Base-by-base conservation (phyloP, 2,797 vertebrate genomes). In the Heliangelus exortis region DNA sequence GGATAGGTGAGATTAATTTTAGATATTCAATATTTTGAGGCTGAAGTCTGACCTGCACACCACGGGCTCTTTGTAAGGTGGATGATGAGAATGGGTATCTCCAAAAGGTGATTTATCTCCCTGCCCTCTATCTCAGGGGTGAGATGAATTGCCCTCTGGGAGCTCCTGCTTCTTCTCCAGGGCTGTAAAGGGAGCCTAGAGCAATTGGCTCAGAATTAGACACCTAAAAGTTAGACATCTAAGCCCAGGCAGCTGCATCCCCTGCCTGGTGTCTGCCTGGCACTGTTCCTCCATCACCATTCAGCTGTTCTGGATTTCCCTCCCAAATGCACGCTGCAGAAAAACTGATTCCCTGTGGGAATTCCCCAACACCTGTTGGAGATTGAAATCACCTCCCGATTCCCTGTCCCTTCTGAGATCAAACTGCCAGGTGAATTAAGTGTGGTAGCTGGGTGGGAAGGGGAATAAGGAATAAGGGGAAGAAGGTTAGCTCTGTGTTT, bases 71-170 rank as follows among this genome's bases (percentile, higher is more conserved):
- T 68, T 51, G 76, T 75, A n/a, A 43, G 88, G 86, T 36, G 86
- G 29, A 20, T 16, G 81, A 48, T 68, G 95, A 74, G 41, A 89
- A 31, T 9, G 6, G 87, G 79, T 22, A 61, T 68, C 82, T 91
- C 28, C 68, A 67, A 61, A 63, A 84, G 89, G 69, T 91, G 95
- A 94, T 92, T 93, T 87, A 96, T 73, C 58, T 47, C 91, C 15
- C 76, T 39, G 4, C 79, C 34, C 3, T 43, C 79, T 75, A 0
- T 86, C 85, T 78, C 0, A 2, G 75, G 80, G 95, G 67, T 1
- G 65, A 93, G 89, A 20, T 19, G 92, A 66, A 4, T 89, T 88
- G 92, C 90, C 95, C 96, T 95, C 91, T 95, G 95, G 95, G 95
- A 91, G 92, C 1, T 16, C 87, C 87, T 72, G 79, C 87, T 92